Percentiles rank a stretch among this genome's conserved stretches.
Conservation (phyloP, 2,797 vertebrate species). For the Otolemur crassicaudatus region DNA sequence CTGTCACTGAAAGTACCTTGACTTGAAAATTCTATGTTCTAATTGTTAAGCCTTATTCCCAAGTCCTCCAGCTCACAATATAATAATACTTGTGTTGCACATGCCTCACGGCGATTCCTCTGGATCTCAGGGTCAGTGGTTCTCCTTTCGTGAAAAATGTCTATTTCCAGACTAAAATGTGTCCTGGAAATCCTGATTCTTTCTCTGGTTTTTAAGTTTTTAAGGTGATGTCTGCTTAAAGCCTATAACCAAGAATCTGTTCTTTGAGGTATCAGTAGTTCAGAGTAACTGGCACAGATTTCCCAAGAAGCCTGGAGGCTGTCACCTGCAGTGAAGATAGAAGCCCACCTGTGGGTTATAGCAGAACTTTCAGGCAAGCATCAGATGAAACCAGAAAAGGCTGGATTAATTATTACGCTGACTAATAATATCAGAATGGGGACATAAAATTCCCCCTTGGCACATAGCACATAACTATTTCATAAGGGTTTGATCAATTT, state of each 20-base stretch:
- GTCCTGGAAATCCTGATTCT: neutral
- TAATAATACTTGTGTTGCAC: rapidly evolving
- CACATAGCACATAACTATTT: neutral
- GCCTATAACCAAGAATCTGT: neutral
- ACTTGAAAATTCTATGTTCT: neutral
- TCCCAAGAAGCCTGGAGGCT: neutral
- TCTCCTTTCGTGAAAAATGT: neutral
- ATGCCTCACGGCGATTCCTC: neutral
- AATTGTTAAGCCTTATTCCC: neutral
- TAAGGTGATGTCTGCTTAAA: neutral
- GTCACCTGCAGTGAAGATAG: neutral
- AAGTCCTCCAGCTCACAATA: neutral
- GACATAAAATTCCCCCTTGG: neutral
- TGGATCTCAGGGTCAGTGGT: neutral
- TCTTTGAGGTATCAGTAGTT: neutral
- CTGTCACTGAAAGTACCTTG: neutral
- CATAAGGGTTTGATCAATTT: neutral
- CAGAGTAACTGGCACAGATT: neutral
- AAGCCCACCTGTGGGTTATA: neutral
- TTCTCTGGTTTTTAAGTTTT: neutral
- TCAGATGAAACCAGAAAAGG: neutral
- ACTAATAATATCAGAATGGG: neutral
- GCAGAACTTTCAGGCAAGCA: neutral
- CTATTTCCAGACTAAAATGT: neutral
- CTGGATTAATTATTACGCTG: neutral